Evolutionary conservation across 2,797 vertebrate genomes (phyloP), one percentile per base, ranked within the genome.

Genomic region (Sebastes kiyomatsui): DNA sequence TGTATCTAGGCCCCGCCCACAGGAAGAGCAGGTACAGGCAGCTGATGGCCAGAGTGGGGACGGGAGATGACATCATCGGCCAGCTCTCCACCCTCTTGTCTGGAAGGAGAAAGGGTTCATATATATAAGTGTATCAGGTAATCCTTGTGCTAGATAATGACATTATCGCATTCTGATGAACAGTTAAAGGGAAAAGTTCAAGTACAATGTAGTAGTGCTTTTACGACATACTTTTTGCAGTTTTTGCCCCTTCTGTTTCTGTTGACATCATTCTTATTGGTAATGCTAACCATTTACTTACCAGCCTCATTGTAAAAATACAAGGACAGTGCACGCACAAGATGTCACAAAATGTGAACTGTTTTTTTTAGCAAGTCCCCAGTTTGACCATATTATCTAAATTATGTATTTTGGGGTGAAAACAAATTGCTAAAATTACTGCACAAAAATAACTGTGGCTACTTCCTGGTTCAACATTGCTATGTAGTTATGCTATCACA

Each of bases 61-160:
- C 87, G 1, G 98, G 97, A 73, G 98, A 97, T 20, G 97, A 96
- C 99, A 99, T 99, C 95, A 99, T 94, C 8, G 96, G 97, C 99
- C 99, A 99, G 18, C 96, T 95, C 93, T 98, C 97, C 77, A 99
- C 99, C 38, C 98, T 96, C 87, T 99, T 99, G 95, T 99, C 99
- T 99, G 74, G 25, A 56, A n/a, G 16, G 14, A 55, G 56, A 72
- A 62, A 4, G 11, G 13, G 38, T 55, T 67, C 12, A 69, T 55
- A 69, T 28, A 52, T 11, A 59, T 8, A 7, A 42, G 38, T 42
- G 38, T 18, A 42, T 42, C 38, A 42, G 38, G 38, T 42, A 42
- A 42, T 42, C 38, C 12, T 30, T 52, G 1, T 30, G 27, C 49
- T 7, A 9, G 10, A 49, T 28, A 16, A 42, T 55, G 22, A 28